A percentile compares a stretch with the other conserved stretches of the same genome.
Conservation (phyloP, 2,797 vertebrate genomes). For the Oreortyx pictus region DNA sequence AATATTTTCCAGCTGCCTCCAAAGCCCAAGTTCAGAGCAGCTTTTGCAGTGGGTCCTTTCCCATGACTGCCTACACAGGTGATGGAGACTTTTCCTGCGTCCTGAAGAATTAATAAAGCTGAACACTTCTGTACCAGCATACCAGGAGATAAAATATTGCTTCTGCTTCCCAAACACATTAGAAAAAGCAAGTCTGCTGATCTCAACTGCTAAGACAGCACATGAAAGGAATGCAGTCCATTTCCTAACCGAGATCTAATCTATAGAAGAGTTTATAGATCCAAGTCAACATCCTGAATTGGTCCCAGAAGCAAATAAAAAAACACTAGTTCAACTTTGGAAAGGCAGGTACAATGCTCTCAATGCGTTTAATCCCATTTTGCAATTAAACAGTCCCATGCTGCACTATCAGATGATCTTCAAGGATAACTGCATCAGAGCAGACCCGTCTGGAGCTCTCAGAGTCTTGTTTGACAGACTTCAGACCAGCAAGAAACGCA, state of each 20-base stretch:
- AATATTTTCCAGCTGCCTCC: conserved; percentile 67
- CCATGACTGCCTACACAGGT: conserved; percentile 61
- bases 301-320: conserved; percentile 64
- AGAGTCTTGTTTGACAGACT: background rate
- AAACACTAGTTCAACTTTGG: conserved; percentile 46
- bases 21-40: background rate
- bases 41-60: conserved; percentile 56
- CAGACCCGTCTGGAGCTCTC: conserved; percentile 6
- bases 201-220: conserved; percentile 65
- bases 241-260: conserved; percentile 74
- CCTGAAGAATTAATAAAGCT: conserved; percentile 68
- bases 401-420: conserved; percentile 31
- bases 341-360: conserved; percentile 32
- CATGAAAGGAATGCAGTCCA: conserved; percentile 70
- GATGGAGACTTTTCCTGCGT: conserved; percentile 60
- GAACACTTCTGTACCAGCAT: conserved; percentile 58
- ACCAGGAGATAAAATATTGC: conserved; percentile 67
- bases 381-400: conserved; percentile 6
- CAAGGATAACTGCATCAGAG: conserved; percentile 37
- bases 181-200: conserved; percentile 69
- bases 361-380: conserved; percentile 12
- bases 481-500: conserved; percentile 14
- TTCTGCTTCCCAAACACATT: conserved; percentile 67
- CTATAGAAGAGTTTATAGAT: conserved; percentile 69
- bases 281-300: conserved; percentile 70